Percentiles rank a stretch among this genome's conserved stretches.
Evolutionary conservation across 53 echinoderm and acorn worm genomes (phyloP).

Genomic region (Crossaster papposus): DNA sequence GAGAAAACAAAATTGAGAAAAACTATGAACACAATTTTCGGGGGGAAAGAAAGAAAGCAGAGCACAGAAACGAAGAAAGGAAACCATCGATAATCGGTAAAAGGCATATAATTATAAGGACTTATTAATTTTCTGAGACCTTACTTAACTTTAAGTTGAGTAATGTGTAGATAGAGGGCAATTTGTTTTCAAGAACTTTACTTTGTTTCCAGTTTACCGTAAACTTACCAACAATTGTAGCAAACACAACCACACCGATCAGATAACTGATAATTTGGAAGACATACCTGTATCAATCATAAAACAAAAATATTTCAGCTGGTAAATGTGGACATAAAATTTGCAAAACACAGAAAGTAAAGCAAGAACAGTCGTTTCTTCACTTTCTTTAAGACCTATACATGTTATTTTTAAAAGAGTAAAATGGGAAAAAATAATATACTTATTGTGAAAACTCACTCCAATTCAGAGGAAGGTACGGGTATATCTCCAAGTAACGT

Average conservation of each 20-base stretch:
- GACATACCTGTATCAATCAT: constrained; percentile 66
- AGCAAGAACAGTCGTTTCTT: no score
- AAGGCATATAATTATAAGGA: no score
- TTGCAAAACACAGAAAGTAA: no score
- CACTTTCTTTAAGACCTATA: no score
- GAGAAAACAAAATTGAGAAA: background rate
- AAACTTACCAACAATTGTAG: constrained; percentile 94
- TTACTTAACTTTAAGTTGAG: no score
- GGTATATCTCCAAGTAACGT: constrained; percentile 94
- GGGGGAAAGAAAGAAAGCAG: background rate
- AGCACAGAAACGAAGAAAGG: background rate
- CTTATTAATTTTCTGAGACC: no score
- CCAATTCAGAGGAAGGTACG: constrained; percentile 66
- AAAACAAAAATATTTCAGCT: background rate
- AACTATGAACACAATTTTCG: background rate
- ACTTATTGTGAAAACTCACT: constrained; percentile 69
- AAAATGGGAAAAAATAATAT: background rate
- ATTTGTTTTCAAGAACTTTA: background rate
- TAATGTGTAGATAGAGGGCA: no score
- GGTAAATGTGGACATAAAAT: background rate
- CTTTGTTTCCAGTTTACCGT: background rate
- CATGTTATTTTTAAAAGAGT: background rate
- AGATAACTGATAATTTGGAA: constrained; percentile 92
- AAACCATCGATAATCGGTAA: background rate
- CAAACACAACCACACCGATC: constrained; percentile 90